Base-by-base conservation (phyloP, 2,888 invertebrate genomes). In the Diogma glabrata region DNA sequence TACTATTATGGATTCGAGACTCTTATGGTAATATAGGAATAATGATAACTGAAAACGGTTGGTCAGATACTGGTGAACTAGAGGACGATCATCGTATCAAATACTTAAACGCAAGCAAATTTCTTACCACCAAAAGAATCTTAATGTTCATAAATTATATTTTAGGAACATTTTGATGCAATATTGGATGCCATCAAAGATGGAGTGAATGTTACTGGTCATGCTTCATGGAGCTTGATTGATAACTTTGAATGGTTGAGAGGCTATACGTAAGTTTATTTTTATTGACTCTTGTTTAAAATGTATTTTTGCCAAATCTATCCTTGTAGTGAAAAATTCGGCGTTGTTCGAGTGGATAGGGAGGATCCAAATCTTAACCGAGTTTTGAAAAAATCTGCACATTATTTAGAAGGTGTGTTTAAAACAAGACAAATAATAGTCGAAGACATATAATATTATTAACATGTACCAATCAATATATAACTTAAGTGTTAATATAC, bases 231-330 rank as follows among this genome's bases (percentile, higher is more conserved):
- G 79, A 77, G 77, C 26, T 63, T 83, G 5, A 71, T 82, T 60
- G 83, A 84, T 58, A 79, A 76, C 57, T 79, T 82, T 58, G 81
- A 82, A 62, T 82, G 81, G 80, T 62, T 62, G 12, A 58, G 7
- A 17, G 38, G 38, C 2, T 38, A 38, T 3, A 38, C 38, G 4
- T n/a, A n/a, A n/a, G n/a, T n/a, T n/a, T n/a, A n/a, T n/a, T n/a
- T n/a, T n/a, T n/a, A n/a, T n/a, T n/a, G n/a, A n/a, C n/a, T n/a
- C n/a, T n/a, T n/a, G n/a, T n/a, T n/a, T n/a, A n/a, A n/a, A n/a
- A n/a, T n/a, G n/a, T n/a, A n/a, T n/a, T n/a, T n/a, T n/a, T n/a
- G n/a, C n/a, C n/a, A n/a, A n/a, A n/a, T n/a, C n/a, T n/a, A n/a
- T n/a, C n/a, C n/a, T n/a, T n/a, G n/a, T n/a, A n/a, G n/a, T n/a